phyloP scores from a whole-genome alignment of 2,888 invertebrate species.

The Malachius bipustulatus region DNA sequence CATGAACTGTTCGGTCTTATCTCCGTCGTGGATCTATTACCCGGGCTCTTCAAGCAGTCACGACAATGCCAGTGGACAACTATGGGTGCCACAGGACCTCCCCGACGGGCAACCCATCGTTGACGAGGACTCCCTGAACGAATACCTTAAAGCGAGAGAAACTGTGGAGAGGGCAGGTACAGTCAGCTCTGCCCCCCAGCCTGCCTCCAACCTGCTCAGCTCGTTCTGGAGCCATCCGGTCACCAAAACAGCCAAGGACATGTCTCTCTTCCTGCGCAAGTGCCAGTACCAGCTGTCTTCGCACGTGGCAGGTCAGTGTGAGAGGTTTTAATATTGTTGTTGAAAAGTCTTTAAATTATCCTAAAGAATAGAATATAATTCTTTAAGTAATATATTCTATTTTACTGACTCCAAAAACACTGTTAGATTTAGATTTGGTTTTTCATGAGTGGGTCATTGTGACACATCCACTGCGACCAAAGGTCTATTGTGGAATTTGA shows the following conservation, averaged over 20 bases:
- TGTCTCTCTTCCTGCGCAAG: slow-evolving; percentile 38
- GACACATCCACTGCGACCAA: too few relatives aligned
- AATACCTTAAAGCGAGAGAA: slow-evolving; percentile 38
- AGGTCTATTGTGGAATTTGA: too few relatives aligned
- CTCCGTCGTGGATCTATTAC: slow-evolving; percentile 35
- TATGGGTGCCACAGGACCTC: slow-evolving; percentile 8
- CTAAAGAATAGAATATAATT: too few relatives aligned
- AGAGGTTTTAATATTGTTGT: too few relatives aligned
- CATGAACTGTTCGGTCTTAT: slow-evolving; percentile 26
- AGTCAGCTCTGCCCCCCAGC: slow-evolving; percentile 30
- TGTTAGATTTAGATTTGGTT: too few relatives aligned
- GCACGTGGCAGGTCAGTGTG: slow-evolving; percentile 38
- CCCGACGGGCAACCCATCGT: slow-evolving; percentile 36
- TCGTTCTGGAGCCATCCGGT: slow-evolving; percentile 45
- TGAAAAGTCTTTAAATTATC: slow-evolving; percentile 18
- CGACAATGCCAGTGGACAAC: slow-evolving; percentile 2
- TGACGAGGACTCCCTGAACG: slow-evolving; percentile 38
- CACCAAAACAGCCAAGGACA: slow-evolving; percentile 39
- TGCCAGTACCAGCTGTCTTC: slow-evolving; percentile 48
- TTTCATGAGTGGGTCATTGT: too few relatives aligned
- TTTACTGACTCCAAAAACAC: too few relatives aligned
- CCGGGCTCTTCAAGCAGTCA: slow-evolving; percentile 25
- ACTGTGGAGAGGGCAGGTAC: slow-evolving; percentile 28
- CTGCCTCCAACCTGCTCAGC: slow-evolving; percentile 39
- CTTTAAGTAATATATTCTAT: too few relatives aligned